Base-by-base conservation (phyloP, 2,888 invertebrate genomes). In the Petrolisthes cinctipes region DNA sequence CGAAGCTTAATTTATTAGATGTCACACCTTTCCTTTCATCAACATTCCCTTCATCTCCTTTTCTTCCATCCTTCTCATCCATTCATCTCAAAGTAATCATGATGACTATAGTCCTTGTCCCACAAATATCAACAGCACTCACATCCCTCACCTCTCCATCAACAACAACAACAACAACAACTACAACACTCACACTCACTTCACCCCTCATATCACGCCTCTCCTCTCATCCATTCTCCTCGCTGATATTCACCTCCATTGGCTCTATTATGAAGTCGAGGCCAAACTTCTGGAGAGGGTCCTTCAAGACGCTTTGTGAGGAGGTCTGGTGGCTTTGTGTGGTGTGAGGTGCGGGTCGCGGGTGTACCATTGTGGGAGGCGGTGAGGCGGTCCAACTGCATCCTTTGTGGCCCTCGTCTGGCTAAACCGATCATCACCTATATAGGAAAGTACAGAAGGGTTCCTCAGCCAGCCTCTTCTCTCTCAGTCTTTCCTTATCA, bases 351-450 rank as follows among this genome's bases (percentile, higher is more conserved):
- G 83, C 56, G 75, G 75, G 7, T 17, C 54, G n/a, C n/a, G 37
- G 56, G 82, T 23, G 4, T 11, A 9, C 82, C 54, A 82, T 83
- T 83, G 82, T 83, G 5, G 17, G 68, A 1, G 1, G 6, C 53
- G 56, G 82, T 20, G 20, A 5, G 1, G 71, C 53, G 23, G 57
- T 57, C 56, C 23, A 75, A 83, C 73, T 57, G 56, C 9, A 23
- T 23, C 57, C 56, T 73, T 83, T 73, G 73, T 37, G 57, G 56
- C 17, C 75, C 5, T 5, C 11, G 14, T 75, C 73, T 73, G 57
- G 83, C 83, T 56, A 83, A 83, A 73, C 53, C 56, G 57, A 83
- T 83, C 75, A 83, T 83, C 83, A 75, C 57, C 56, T 61, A 11
- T 9, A 17, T 1, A n/a, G n/a, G 2, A 61, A 61, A 61, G 17